Evolutionary conservation across 1,140 invertebrate genomes (phyloP).

Genomic region (Drosophila funebris): DNA sequence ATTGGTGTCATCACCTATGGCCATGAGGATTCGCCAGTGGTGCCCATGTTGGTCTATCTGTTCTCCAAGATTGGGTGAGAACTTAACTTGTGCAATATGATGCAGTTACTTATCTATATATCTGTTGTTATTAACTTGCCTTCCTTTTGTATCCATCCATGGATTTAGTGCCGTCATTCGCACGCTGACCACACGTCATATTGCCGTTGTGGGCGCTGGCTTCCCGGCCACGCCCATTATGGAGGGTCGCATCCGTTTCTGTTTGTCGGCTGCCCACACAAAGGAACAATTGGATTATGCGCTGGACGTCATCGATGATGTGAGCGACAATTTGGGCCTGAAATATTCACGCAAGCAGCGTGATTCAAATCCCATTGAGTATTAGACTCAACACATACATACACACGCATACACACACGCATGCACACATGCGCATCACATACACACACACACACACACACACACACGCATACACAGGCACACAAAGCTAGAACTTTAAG

Average conservation of each 20-base stretch:
- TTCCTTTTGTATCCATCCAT: constrained; percentile 47
- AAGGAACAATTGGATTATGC: constrained; percentile 97
- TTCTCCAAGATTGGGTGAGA: constrained; percentile 95
- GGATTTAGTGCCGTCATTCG: constrained; percentile 93
- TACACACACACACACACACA: too few species aligned
- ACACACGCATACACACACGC: too few species aligned
- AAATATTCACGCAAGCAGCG: constrained; percentile 89
- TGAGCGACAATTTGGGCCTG: constrained; percentile 88
- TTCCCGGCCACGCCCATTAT: constrained; percentile 99
- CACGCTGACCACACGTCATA: constrained; percentile 90
- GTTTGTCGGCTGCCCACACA: constrained; percentile 97
- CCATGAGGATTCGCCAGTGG: constrained; percentile 98
- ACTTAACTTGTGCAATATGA: too few species aligned
- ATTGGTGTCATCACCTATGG: constrained; percentile 98
- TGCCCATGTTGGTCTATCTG: constrained; percentile 97
- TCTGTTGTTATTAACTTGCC: background rate
- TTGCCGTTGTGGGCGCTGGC: constrained; percentile 97
- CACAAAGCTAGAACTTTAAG: background rate
- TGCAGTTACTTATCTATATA: background rate
- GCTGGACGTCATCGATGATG: constrained; percentile 88
- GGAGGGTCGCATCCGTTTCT: constrained; percentile 97
- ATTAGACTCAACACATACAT: constrained; percentile 68
- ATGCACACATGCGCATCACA: too few species aligned
- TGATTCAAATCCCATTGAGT: constrained; percentile 86
- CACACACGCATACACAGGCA: background rate